phyloP scores from a whole-genome alignment of 2,888 invertebrate genomes.

The Drosophila affinis region DNA sequence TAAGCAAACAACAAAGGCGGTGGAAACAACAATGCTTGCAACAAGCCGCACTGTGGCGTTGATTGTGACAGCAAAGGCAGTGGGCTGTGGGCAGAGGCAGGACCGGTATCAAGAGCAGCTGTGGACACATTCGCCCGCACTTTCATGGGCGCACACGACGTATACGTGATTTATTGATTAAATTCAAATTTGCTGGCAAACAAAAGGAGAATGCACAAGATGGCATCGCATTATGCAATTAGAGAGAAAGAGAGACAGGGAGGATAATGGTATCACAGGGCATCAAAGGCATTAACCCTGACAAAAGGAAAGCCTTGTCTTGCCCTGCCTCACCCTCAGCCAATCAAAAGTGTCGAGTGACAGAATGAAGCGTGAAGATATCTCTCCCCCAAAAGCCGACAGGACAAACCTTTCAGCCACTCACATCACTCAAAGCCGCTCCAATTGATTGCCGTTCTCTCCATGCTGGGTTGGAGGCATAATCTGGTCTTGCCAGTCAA shows the following conservation, averaged over 20 bases:
- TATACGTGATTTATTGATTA: slow-evolving; percentile 74
- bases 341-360: slow-evolving; percentile 30
- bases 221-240: slow-evolving; percentile 62
- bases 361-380: slow-evolving; percentile 42
- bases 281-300: slow-evolving; percentile 17
- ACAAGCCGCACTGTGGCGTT: slow-evolving; percentile 37
- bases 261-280: slow-evolving; percentile 37
- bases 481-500: not conserved
- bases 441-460: slow-evolving; percentile 2
- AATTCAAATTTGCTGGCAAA: slow-evolving; percentile 56
- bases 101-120: not conserved
- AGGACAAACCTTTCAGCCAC: slow-evolving; percentile 29
- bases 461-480: not conserved
- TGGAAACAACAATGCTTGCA: slow-evolving; percentile 28
- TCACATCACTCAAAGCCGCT: slow-evolving; percentile 25
- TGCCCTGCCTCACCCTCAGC: slow-evolving; percentile 7
- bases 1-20: slow-evolving; percentile 61
- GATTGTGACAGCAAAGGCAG: slow-evolving; percentile 28
- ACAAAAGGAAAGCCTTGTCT: not conserved
- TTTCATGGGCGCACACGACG: slow-evolving; percentile 40
- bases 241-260: slow-evolving; percentile 9
- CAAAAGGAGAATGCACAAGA: slow-evolving; percentile 29
- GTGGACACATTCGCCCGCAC: slow-evolving; percentile 15
- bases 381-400: slow-evolving; percentile 22
- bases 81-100: not conserved